Evolutionary conservation across 2,888 invertebrate genomes (phyloP), one percentile per base, ranked within the genome.

Genomic region (Lasioglossum morio): DNA sequence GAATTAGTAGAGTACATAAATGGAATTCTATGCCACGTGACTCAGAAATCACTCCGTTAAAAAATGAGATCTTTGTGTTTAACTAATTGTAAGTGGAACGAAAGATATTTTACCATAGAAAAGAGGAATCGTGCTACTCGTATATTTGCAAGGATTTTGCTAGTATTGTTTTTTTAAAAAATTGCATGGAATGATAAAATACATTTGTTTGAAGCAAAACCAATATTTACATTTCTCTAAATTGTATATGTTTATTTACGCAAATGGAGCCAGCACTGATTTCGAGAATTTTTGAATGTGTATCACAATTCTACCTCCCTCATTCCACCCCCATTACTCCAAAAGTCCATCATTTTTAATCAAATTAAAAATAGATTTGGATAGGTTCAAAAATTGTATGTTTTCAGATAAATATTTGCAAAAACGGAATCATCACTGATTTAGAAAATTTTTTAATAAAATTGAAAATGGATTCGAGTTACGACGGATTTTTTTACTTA

Each of bases 1-100:
- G 70, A 70, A 70, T 70, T 70, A 40, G 40, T 14, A 23, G 10
- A 40, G 37, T 37, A 40, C 69, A 69, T 37, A 70, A 40, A n/a
- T 70, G 70, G 70, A 70, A 70, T 70, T 70, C 40, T 70, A 40
- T 40, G 70, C 40, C n/a, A 70, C 40, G 40, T 40, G 70, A 70
- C n/a, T 70, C 40, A 12, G 23, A 40, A 40, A 12, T 70, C 23
- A 40, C n/a, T 70, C 4, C 14, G 23, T 14, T 14, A n/a, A 40
- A 40, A n/a, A 34, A 12, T 2, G 5, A 23, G 14, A 70, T 40
- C 12, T 40, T 70, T n/a, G 23, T 23, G 12, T 8, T 23, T 23
- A 69, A 23, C 70, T 14, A 23, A 7, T 27, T 30, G 63, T 14
- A 69, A 69, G 34, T 23, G 37, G 69, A 69, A 34, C 69, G n/a